Evolutionary conservation across 64 coral and sea anemone genomes (phyloP).

Genomic region (Porites lutea): DNA sequence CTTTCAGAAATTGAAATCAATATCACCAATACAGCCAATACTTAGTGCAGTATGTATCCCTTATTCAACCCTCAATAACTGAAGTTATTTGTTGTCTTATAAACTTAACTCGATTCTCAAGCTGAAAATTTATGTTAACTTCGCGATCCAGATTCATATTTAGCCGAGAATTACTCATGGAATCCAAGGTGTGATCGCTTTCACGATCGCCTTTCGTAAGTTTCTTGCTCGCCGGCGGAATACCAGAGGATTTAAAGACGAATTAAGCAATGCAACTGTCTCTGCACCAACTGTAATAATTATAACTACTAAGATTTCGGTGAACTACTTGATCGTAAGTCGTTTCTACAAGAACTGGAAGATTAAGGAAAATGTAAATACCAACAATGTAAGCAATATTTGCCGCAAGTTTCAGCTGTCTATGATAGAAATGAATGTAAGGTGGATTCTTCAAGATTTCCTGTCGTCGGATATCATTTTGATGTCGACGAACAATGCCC

Average conservation of each 20-base stretch:
- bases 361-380: constrained; percentile 70
- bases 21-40: no score
- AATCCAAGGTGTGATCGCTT: no score
- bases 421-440: constrained; percentile 11
- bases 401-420: constrained; percentile 48
- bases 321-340: constrained; percentile 67
- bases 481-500: constrained; percentile 68
- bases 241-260: constrained; percentile 74
- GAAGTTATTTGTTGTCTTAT: no score
- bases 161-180: no score
- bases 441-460: constrained; percentile 5
- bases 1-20: no score
- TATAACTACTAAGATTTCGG: constrained; percentile 48
- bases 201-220: constrained; percentile 26
- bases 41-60: no score
- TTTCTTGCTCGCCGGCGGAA: constrained; percentile 62
- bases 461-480: constrained; percentile 59
- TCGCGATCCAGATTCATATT: no score
- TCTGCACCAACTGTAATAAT: constrained; percentile 86
- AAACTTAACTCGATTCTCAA: no score
- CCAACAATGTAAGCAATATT: constrained; percentile 82
- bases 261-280: constrained; percentile 76
- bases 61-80: no score
- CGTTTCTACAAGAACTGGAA: constrained; percentile 72
- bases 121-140: no score